Evolutionary conservation across 2,888 invertebrate genomes (phyloP).

Genomic region (Apodemia hepburni): DNA sequence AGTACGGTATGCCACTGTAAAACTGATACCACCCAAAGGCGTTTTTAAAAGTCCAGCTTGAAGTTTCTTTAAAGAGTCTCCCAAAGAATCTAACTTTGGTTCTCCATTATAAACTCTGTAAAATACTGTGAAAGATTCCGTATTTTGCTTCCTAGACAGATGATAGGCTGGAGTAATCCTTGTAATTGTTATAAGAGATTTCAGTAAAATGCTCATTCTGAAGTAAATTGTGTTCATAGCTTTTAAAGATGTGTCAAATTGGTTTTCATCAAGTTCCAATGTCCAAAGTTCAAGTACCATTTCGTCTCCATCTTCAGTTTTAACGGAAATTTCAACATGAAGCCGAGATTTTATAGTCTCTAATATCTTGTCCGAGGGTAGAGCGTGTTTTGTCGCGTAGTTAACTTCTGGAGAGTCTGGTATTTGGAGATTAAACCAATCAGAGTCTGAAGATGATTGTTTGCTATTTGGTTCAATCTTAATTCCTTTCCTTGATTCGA

Average conservation of each 20-base stretch:
- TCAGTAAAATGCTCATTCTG: conserved; percentile 94
- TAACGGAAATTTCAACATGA: conserved; percentile 93
- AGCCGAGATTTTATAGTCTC: conserved; percentile 81
- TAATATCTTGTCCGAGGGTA: conserved; percentile 66
- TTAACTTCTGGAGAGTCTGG: conserved; percentile 92
- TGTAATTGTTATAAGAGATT: conserved; percentile 93
- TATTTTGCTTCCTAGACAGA: conserved; percentile 91
- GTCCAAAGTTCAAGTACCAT: conserved; percentile 97
- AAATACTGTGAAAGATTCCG: conserved; percentile 94
- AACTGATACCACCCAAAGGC: conserved; percentile 90
- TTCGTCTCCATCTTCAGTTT: conserved; percentile 93
- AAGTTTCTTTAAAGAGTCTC: conserved; percentile 90
- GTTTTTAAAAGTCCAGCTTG: conserved; percentile 93
- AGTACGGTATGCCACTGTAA: conserved; percentile 93
- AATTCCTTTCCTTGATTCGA: conserved; percentile 94
- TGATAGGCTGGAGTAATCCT: conserved; percentile 96
- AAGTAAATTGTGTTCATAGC: conserved; percentile 93
- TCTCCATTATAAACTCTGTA: conserved; percentile 93
- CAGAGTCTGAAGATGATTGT: conserved; percentile 87
- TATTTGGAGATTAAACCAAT: conserved; percentile 96
- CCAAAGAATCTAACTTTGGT: conserved; percentile 86
- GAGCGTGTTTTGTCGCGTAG: conserved; percentile 89
- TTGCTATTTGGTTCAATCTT: conserved; percentile 91
- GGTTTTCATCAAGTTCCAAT: conserved; percentile 84
- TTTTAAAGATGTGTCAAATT: conserved; percentile 83